Percentiles rank a stretch among this genome's conserved stretches.
These are phyloP conservation scores for western clawed frog (Xenopus tropicalis) DNA, from an alignment of 2,113 vertebrate species.

Conservation along the genomic window UCB_Xtro_10.0 CM004443.2:22890501-22891000, in stretches of 20 bases:
- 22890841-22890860: neutral
- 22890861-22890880: neutral
- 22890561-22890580: too few relatives aligned
- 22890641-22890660: too few relatives aligned
- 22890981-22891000: neutral
- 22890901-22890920: neutral
- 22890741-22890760: neutral
- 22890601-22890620: too few relatives aligned
- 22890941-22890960: neutral
- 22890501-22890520: too few relatives aligned
- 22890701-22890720: neutral
- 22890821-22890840: neutral
- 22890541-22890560: too few relatives aligned
- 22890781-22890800: neutral
- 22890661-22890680: neutral
- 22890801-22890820: neutral
- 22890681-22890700: neutral
- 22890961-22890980: neutral
- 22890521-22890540: too few relatives aligned
- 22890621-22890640: too few relatives aligned
- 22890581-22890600: too few relatives aligned
- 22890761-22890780: slow-evolving; percentile 32
- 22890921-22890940: neutral
- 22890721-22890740: too few relatives aligned
- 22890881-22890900: neutral